A percentile compares a stretch with the other conserved stretches of the same genome.
Evolutionary conservation across 2,888 invertebrate genomes (phyloP).

Genomic region (Andrena bucephala): DNA sequence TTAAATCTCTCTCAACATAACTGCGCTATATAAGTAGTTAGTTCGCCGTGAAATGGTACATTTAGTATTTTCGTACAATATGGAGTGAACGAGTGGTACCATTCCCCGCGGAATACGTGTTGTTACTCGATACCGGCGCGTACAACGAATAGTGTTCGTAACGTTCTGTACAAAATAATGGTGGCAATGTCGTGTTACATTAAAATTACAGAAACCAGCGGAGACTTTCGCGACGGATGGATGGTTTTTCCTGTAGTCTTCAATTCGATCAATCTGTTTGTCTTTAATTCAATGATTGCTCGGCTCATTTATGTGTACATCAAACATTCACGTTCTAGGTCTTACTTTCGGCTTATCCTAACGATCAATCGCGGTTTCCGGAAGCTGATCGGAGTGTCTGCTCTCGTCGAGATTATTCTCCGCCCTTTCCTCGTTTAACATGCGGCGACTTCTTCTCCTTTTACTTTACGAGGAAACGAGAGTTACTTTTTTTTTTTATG

Average conservation of each 20-base stretch:
- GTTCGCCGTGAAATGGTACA: conserved; percentile 18
- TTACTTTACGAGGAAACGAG: no score
- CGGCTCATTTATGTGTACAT: conserved; percentile 49
- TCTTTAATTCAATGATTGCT: conserved; percentile 2
- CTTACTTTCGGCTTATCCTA: conserved; percentile 56
- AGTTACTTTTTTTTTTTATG: no score
- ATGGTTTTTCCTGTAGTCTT: conserved; percentile 25
- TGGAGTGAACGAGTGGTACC: conserved; percentile 9
- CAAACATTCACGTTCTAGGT: conserved; percentile 66
- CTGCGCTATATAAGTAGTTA: conserved; percentile 14
- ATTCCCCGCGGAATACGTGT: not conserved
- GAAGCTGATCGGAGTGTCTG: conserved; percentile 49
- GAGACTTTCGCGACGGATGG: conserved; percentile 24
- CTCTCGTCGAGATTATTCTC: conserved; percentile 9
- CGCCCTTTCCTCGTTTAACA: not conserved
- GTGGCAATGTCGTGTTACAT: conserved; percentile 1
- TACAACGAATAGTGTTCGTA: conserved; percentile 8
- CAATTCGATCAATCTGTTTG: conserved; percentile 26
- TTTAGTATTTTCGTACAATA: not conserved
- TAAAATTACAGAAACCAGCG: conserved; percentile 25
- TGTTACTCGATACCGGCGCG: not conserved
- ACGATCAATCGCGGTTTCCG: conserved; percentile 61
- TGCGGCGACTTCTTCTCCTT: not conserved
- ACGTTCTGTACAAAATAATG: conserved; percentile 20
- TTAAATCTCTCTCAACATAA: conserved; percentile 53